Percentiles rank a stretch among this genome's conserved stretches.
These are phyloP conservation scores for Epinephelus awoara DNA, from an alignment of 2,797 vertebrate species.

Conservation along the genomic window DNA sequence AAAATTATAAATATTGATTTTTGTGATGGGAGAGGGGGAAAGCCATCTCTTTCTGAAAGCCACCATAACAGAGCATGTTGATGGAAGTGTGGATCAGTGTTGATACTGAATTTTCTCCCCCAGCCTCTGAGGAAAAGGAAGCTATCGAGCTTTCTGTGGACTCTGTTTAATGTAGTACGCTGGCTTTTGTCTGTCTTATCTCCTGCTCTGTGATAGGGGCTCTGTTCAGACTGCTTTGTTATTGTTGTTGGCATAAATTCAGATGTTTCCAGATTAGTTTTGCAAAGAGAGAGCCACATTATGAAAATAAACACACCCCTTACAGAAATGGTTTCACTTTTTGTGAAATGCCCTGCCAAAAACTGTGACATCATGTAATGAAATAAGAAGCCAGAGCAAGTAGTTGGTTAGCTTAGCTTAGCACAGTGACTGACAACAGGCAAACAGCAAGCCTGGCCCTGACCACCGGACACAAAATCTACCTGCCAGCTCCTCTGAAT, in stretches of 20 bases:
- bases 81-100: conserved; percentile 66
- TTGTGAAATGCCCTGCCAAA: too few relatives aligned
- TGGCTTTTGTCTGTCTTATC: conserved; percentile 12
- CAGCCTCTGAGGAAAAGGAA: conserved; percentile 37
- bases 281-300: neutral
- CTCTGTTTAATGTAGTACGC: conserved; percentile 14
- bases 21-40: conserved; percentile 70
- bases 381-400: too few relatives aligned
- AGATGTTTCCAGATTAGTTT: neutral
- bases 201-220: conserved; percentile 2
- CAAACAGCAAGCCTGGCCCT: too few relatives aligned
- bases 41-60: conserved; percentile 39
- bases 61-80: conserved; percentile 61
- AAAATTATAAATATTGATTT: conserved; percentile 88
- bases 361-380: too few relatives aligned
- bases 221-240: neutral
- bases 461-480: too few relatives aligned
- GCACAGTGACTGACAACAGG: too few relatives aligned
- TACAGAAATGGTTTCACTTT: neutral
- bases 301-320: neutral
- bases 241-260: neutral
- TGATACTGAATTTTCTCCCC: conserved; percentile 41
- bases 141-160: conserved; percentile 20
- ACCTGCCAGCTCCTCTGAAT: too few relatives aligned
- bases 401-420: too few relatives aligned